Conservation (phyloP, 2,888 invertebrate species). For the Blastobasis lacticolella region DNA sequence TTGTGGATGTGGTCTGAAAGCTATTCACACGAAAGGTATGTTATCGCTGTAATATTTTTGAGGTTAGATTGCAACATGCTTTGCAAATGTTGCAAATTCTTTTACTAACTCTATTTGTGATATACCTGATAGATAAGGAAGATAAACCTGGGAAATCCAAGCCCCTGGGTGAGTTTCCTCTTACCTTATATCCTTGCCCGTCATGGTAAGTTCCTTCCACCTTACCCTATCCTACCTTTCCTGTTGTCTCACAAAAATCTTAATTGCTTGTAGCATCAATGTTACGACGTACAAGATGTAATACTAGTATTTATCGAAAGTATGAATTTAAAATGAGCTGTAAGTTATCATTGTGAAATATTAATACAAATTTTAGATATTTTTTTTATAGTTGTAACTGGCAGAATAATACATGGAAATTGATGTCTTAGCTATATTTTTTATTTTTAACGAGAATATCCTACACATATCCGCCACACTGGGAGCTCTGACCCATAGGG, state of each 20-base stretch:
- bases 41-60: constrained; percentile 23
- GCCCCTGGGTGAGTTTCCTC: constrained; percentile 54
- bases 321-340: too few species aligned
- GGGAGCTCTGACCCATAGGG: constrained; percentile 15
- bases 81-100: background rate
- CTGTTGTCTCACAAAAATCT: background rate
- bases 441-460: too few species aligned
- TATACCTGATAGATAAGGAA: constrained; percentile 40
- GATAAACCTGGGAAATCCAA: constrained; percentile 35
- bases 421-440: too few species aligned
- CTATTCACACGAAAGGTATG: constrained; percentile 82
- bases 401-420: too few species aligned
- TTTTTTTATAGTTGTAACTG: too few species aligned
- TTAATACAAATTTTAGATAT: too few species aligned
- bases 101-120: constrained; percentile 6
- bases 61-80: constrained; percentile 62
- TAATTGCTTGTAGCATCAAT: background rate
- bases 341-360: too few species aligned
- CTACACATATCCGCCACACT: constrained; percentile 21
- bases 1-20: constrained; percentile 79
- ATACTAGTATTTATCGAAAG: too few species aligned
- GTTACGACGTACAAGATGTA: too few species aligned
- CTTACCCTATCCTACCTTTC: constrained; percentile 18
- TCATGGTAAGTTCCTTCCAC: constrained; percentile 2
- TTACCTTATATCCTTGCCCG: constrained; percentile 1